phyloP scores from a whole-genome alignment of 1,140 invertebrate species.

The Plutomurus gul region DNA sequence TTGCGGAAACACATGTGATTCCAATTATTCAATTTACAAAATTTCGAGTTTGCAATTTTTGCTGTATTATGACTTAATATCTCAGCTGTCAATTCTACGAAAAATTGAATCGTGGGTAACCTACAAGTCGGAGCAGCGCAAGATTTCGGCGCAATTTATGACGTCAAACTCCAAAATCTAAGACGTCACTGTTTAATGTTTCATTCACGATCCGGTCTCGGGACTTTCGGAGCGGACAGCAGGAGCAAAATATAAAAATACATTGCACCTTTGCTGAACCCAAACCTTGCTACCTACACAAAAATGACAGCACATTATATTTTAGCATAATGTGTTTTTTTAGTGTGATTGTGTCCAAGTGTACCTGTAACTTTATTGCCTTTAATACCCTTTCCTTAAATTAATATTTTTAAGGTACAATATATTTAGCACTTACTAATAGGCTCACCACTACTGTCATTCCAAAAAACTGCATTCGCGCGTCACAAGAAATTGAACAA shows the following conservation, averaged over 20 bases:
- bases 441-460: too few species aligned
- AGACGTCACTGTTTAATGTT: neutral
- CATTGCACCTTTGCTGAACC: neutral
- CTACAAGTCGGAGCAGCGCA: neutral
- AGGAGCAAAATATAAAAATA: neutral
- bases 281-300: neutral
- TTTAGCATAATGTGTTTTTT: too few species aligned
- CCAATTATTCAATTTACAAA: neutral
- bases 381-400: too few species aligned
- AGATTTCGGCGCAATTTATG: constrained; percentile 30
- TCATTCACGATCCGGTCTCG: too few species aligned
- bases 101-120: constrained; percentile 21
- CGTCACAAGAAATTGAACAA: too few species aligned
- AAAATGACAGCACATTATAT: too few species aligned
- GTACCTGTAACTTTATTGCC: too few species aligned
- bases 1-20: neutral
- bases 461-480: too few species aligned
- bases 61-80: neutral
- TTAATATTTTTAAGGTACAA: too few species aligned
- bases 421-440: too few species aligned
- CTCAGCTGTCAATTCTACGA: constrained; percentile 33
- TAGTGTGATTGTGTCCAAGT: too few species aligned
- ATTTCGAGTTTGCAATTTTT: too few species aligned
- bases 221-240: neutral
- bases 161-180: constrained; percentile 52